phyloP scores from a whole-genome alignment of 2,797 vertebrate genomes.

The Artibeus jamaicensis region DNA sequence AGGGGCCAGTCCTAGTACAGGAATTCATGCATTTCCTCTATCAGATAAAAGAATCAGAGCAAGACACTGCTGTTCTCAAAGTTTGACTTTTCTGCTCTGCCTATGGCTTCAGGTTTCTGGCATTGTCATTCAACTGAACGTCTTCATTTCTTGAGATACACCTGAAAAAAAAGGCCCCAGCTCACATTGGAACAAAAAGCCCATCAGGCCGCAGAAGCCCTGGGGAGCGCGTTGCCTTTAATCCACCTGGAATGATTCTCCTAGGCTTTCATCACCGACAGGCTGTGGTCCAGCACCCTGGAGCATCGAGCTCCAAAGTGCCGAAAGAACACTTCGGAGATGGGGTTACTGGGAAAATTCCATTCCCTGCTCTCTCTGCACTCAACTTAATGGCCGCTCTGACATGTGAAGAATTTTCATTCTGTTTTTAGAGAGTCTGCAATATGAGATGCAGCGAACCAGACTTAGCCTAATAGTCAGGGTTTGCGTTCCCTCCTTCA shows the following conservation, averaged over 20 bases:
- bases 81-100: not conserved
- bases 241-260: not conserved
- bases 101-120: slow-evolving; percentile 53
- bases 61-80: not conserved
- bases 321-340: slow-evolving; percentile 40
- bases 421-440: slow-evolving; percentile 43
- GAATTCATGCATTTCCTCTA: not conserved
- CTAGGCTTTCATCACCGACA: not conserved
- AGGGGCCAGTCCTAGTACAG: not conserved
- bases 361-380: not conserved
- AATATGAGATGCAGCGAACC: not conserved
- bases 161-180: slow-evolving; percentile 14
- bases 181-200: slow-evolving; percentile 37
- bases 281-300: not conserved
- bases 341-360: slow-evolving; percentile 63
- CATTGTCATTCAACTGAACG: not conserved
- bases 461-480: not conserved
- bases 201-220: not conserved
- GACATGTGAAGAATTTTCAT: slow-evolving; percentile 34
- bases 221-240: not conserved
- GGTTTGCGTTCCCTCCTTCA: not conserved
- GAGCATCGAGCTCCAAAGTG: not conserved
- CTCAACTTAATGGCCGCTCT: not conserved
- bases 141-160: slow-evolving; percentile 52
- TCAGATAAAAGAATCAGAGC: slow-evolving; percentile 36